Evolutionary conservation across 2,797 vertebrate genomes (phyloP).

Genomic region (Premnoplex brunnescens): DNA sequence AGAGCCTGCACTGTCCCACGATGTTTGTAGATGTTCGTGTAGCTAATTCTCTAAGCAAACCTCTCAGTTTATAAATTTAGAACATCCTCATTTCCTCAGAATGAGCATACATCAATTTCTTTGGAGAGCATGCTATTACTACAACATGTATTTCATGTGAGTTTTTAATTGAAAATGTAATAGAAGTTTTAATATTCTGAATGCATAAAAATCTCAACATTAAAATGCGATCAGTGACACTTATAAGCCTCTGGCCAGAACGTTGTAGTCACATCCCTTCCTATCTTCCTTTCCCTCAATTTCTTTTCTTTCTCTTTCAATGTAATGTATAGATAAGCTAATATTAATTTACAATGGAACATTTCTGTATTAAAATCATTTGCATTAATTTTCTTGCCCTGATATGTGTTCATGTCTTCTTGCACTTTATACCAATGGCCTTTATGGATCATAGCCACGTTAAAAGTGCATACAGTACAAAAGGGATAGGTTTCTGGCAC

Average conservation of each 20-base stretch:
- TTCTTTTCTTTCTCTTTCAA: slow-evolving; percentile 44
- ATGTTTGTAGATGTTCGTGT: background rate
- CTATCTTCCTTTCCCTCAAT: slow-evolving; percentile 12
- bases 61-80: slow-evolving; percentile 26
- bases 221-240: background rate
- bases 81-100: background rate
- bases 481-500: background rate
- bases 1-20: background rate
- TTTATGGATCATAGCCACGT: background rate
- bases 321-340: slow-evolving; percentile 38
- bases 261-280: background rate
- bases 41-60: slow-evolving; percentile 23
- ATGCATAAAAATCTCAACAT: slow-evolving; percentile 9
- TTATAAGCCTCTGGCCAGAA: slow-evolving; percentile 26
- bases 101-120: background rate
- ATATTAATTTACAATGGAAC: slow-evolving; percentile 40
- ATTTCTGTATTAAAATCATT: slow-evolving; percentile 33
- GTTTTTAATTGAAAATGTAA: slow-evolving; percentile 53
- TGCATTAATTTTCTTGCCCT: slow-evolving; percentile 7
- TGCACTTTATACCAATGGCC: background rate
- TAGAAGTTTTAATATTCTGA: slow-evolving; percentile 43
- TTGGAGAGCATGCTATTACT: background rate
- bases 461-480: background rate
- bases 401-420: slow-evolving; percentile 21
- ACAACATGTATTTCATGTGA: background rate